phyloP scores from a whole-genome alignment of 2,888 invertebrate genomes.

The Morpho helenor region DNA sequence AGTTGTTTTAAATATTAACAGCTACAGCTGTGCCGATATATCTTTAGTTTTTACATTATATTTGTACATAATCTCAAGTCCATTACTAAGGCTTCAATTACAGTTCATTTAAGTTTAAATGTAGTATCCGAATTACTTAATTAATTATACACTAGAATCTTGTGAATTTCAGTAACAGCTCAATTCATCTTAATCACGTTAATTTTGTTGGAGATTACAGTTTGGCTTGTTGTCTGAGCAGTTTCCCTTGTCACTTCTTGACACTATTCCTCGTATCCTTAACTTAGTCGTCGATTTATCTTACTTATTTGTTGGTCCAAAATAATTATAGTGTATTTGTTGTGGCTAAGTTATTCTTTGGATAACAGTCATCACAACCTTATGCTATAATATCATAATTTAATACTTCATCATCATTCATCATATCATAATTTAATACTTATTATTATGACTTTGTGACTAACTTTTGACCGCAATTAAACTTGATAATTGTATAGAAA shows the following conservation, averaged over 20 bases:
- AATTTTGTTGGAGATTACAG: constrained; percentile 36
- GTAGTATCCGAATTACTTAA: constrained; percentile 18
- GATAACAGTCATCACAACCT: neutral
- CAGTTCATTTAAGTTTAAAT: neutral
- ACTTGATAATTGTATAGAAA: no score
- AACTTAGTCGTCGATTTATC: constrained; percentile 37
- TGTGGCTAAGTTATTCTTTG: constrained; percentile 12
- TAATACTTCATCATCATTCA: no score
- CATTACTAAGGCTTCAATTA: neutral
- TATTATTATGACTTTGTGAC: no score
- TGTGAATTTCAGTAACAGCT: constrained; percentile 26
- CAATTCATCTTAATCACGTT: constrained; percentile 36
- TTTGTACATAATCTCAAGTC: no score
- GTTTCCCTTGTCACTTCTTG: constrained; percentile 34
- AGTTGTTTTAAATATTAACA: no score
- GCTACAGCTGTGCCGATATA: no score
- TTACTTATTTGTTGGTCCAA: constrained; percentile 34
- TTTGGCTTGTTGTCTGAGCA: constrained; percentile 32
- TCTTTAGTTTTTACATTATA: no score
- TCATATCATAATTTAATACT: no score
- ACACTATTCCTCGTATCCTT: constrained; percentile 30
- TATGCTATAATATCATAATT: no score
- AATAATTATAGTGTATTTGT: constrained; percentile 26
- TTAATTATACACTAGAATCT: constrained; percentile 21
- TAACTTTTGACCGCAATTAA: no score